Base-by-base conservation (phyloP, 2,113 vertebrate species). In the Saimiri boliviensis region DNA sequence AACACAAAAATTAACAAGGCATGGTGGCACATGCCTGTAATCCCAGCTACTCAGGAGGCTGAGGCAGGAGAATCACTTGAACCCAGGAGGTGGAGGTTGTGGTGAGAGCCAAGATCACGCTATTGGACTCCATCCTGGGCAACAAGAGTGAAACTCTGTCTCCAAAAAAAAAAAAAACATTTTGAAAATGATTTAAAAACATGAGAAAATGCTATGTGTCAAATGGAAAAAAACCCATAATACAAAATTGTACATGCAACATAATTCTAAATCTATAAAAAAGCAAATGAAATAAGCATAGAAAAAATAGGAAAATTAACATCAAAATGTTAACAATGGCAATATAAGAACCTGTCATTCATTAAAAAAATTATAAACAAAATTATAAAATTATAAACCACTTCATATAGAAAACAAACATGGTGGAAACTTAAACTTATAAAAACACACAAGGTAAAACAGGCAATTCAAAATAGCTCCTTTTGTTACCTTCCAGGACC, bases 121-220 rank as follows among this genome's bases (percentile, higher is more conserved):
- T 17, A 52, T 52, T 52, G 52, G 52, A 52, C 16, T 52, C 16
- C 52, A 17, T 52, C 16, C 52, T 17, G 52, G 52, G 52, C 5
- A 52, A 17, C 52, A 52, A 52, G 52, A 52, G 52, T 1, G 1
- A 52, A 52, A 52, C 16, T 52, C 52, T 17, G 52, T 17, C 52
- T 52, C 52, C 5, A 52, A 52, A 17, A 17, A 52, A 52, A 4
- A 16, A 52, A 52, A 49, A 52, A 52, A 89, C 23, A 54, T 84
- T 95, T 93, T 94, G n/a, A 94, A 93, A 97, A 73, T 40, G 96
- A 87, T 87, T 92, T 94, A 96, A 95, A 77, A 25, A 91, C 49
- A 86, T 77, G 45, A 95, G 35, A 96, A 96, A 95, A 93, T 83
- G 63, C 27, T 85, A 87, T 56, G 76, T 2, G 63, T 60, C 92